Evolutionary conservation across 2,888 invertebrate species (phyloP).

Genomic region (Allophyes oxyacanthae): DNA sequence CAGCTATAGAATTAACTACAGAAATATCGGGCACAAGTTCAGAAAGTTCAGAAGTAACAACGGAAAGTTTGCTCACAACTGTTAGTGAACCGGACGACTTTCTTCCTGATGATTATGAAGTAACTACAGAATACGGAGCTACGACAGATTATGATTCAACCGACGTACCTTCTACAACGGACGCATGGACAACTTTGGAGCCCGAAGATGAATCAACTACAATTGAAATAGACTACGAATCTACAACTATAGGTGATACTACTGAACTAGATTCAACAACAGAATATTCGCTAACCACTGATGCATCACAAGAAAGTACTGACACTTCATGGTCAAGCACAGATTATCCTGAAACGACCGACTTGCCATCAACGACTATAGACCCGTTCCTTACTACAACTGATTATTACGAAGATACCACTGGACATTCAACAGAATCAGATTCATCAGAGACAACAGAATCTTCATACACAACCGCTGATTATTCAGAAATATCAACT

Average conservation of each 20-base stretch:
- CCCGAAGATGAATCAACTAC: conserved; percentile 4
- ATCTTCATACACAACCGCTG: neutral
- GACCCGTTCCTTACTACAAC: too few species aligned
- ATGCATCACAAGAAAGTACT: neutral
- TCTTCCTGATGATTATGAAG: conserved; percentile 2
- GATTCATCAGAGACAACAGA: conserved; percentile 11
- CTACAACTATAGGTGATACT: conserved; percentile 2
- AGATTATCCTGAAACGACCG: conserved; percentile 4
- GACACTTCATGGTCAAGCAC: neutral
- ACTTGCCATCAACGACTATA: neutral
- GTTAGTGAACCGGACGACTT: conserved; percentile 12
- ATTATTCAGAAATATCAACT: conserved; percentile 5
- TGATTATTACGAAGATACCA: neutral
- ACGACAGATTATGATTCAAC: conserved; percentile 1
- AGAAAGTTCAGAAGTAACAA: conserved; percentile 1
- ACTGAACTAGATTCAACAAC: neutral
- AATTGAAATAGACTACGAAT: conserved; percentile 1
- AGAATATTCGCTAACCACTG: neutral
- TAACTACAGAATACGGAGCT: conserved; percentile 11
- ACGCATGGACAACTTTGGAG: neutral
- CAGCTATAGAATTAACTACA: conserved; percentile 3
- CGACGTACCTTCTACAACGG: conserved; percentile 9
- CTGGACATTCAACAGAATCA: neutral
- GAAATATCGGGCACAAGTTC: conserved; percentile 1
- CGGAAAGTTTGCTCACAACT: conserved; percentile 6